Base-by-base conservation (phyloP, 2,113 vertebrate genomes). In the Tragulus kanchil region DNA sequence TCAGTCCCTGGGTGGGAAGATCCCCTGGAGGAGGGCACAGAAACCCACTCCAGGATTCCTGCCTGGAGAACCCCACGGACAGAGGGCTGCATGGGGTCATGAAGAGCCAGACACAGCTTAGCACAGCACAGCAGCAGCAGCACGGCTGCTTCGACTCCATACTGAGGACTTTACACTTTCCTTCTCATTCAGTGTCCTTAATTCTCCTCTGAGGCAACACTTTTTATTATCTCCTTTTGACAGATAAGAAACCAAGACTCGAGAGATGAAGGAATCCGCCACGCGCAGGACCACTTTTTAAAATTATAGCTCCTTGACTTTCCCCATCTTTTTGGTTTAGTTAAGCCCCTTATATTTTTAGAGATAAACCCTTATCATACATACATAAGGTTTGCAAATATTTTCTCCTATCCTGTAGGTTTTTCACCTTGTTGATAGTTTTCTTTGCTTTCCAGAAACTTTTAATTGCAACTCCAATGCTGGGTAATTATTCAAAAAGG, bases 121-220 rank as follows among this genome's bases (percentile, higher is more conserved):
- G 6, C 36, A 7, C 19, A 71, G 69, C 9, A 71, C 5, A 45
- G 69, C 12, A 12, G 69, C 19, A 5, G 11, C 36, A 71, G 69
- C 3, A 8, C 61, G 12, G 0, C 2, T 19, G 10, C 15, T 42
- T 54, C 26, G 61, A 26, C n/a, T 3, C 62, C 7, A 0, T 3
- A 1, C 48, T 21, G 61, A 73, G 19, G 42, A 14, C 10, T 78
- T 75, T 84, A 3, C 3, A 2, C 11, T 31, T 85, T 65, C 36
- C n/a, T 23, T 56, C 42, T 17, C 11, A 52, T 23, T 59, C 48
- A 23, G 45, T 11, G 48, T 4, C 78, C 13, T 86, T 28, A 28
- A 3, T n/a, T 56, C 16, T 56, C 23, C 23, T 67, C 21, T 0
- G 2, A 26, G 9, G 48, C 8, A 0, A 52, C 28, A 2, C 0